Base-by-base conservation (phyloP, 2,888 invertebrate genomes). In the Trichogramma evanescens region DNA sequence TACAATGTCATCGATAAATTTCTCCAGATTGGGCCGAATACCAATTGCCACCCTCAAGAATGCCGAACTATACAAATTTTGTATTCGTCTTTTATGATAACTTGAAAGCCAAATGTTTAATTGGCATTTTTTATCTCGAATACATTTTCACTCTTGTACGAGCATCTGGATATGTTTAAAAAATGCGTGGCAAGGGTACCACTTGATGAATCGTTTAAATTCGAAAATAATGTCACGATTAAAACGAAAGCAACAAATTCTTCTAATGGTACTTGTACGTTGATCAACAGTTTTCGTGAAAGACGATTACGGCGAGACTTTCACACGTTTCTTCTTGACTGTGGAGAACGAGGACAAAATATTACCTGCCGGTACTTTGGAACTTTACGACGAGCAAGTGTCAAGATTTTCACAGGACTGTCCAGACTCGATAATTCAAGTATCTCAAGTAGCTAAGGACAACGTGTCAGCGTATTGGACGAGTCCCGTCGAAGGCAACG, bases 401-500 rank as follows among this genome's bases (percentile, higher is more conserved):
- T 82, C 84, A 38, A 81, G 79, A 69, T 93, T 93, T 75, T 88
- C 91, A 66, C 90, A 91, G 65, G 85, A 86, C 67, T 95, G 95
- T 78, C 85, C 89, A 40, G 92, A 93, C 74, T 89, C 94, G 0
- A 85, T 95, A 3, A 83, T 88, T 1, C 93, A 95, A 73, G 85
- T 88, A 0, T 89, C 89, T 64, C 86, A 88, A 69, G 80, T 88
- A 58, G 86, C 87, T 6, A 95, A 95, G 78, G 88, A 89, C 0
- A 90, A 91, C 73, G 85, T 94, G 6, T 89, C 89, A 73, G 89
- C 93, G 64, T 86, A 91, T 83, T 96, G 96, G 95, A 89, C 87
- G 53, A 93, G 95, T 9, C 95, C 96, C 0, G 84, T 87, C 9
- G 80, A 87, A 6, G 91, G 91, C 4, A 88, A 90, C 0, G 93